Base-by-base conservation (phyloP, 2,797 vertebrate species). In the Chromobotia macracanthus region DNA sequence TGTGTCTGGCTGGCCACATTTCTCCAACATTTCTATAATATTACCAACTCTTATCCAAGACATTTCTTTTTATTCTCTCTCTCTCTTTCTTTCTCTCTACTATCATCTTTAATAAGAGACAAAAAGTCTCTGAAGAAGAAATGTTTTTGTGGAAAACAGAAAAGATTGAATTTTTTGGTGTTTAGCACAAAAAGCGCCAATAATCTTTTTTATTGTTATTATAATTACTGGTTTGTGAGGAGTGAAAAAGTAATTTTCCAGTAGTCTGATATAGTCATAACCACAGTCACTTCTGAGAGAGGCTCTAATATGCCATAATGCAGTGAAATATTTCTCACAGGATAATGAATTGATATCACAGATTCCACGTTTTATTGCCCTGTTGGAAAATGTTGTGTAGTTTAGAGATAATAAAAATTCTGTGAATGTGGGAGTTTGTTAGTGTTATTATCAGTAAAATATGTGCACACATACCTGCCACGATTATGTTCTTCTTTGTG, bases 291-390 rank as follows among this genome's bases (percentile, higher is more conserved):
- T 46, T 16, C 51, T 67, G 64, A 51, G 64, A 8, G 35, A 76
- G 53, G 18, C 75, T 68, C 51, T 58, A 77, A 13, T 55, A 77
- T 68, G 75, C 51, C 67, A 77, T 68, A 68, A 68, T 31, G 23
- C 64, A 35, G 19, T 58, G 44, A 67, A 58, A 18, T 23, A 21
- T 68, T 68, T 68, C 23, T 56, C 12, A 25, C 35, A 58, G 55
- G 64, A 58, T 48, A 77, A 77, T 31, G 23, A 68, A 58, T 21
- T 77, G 25, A 56, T 19, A 25, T 31, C 3, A 19, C 21, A 18
- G 50, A 55, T 56, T 75, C 51, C 53, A 56, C 0, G 9, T 51
- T 46, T 76, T 31, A 56, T 67, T 28, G 23, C 18, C 38, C 2
- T 48, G 5, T 11, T 48, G 64, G 64, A 76, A 56, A 58, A 56